These are phyloP conservation scores for Pseudorhombus dupliciocellatus DNA, from an alignment of 2,113 vertebrate genomes.

Conservation along the genomic window DNA sequence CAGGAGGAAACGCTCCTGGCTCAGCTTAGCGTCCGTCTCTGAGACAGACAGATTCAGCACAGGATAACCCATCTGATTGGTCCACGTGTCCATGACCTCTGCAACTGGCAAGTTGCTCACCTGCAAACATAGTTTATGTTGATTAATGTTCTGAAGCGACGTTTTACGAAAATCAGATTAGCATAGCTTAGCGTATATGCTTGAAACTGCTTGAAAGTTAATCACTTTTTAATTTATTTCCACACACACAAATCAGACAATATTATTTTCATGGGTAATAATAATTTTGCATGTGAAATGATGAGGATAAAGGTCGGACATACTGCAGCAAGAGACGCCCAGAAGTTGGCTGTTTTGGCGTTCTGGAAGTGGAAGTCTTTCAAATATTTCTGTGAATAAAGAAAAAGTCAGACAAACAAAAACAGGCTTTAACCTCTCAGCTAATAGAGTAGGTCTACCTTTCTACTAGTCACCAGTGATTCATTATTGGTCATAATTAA, in stretches of 20 bases:
- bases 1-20: conserved; percentile 89
- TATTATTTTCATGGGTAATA: not conserved
- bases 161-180: no score
- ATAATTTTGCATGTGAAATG: no score
- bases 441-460: not conserved
- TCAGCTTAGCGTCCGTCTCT: conserved; percentile 56
- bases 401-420: conserved; percentile 21
- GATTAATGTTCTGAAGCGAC: not conserved
- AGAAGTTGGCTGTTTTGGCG: conserved; percentile 93
- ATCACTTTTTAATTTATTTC: no score
- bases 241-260: not conserved
- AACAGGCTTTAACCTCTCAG: not conserved
- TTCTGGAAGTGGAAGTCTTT: conserved; percentile 81
- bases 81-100: conserved; percentile 97
- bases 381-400: conserved; percentile 84
- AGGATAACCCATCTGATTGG: conserved; percentile 96
- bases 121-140: conserved; percentile 66
- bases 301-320: not conserved
- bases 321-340: conserved; percentile 86
- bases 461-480: not conserved
- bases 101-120: conserved; percentile 84
- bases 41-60: conserved; percentile 80
- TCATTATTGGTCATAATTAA: not conserved
- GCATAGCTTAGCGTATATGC: no score
- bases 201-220: no score